Base-by-base conservation (phyloP, 2,888 invertebrate species). In the Chloroclysta siterata region DNA sequence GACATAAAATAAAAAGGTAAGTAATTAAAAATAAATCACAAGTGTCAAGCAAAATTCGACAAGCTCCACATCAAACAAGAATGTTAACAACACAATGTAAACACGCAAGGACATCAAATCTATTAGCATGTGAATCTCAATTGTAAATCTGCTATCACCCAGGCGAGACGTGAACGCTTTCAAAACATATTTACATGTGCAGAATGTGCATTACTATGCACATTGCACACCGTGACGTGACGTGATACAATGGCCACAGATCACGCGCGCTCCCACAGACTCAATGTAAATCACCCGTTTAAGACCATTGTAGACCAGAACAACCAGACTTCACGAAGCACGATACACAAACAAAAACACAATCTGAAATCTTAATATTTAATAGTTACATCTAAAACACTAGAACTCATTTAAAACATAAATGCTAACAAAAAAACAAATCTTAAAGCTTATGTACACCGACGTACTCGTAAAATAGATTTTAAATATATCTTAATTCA, bases 271-370 rank as follows among this genome's bases (percentile, higher is more conserved):
- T 76, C 74, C 76, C 73, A 79, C 71, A 73, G 72, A 69, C 72
- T 47, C 72, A 75, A 81, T 81, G 80, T 80, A 81, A 83, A 85
- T 85, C 82, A 80, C 72, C 72, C 73, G 71, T 76, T 73, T 69
- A 39, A 75, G 73, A 80, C 76, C 68, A 76, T 76, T 78, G 76
- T 74, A 71, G 72, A 76, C 41, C 60, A 50, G 11, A 39, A 39
- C 11, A 53, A 11, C 28, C 8, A 8, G 10, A 13, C 36, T 22
- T 36, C 29, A 56, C 62, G 46, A 56, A 17, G 72, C 41, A n/a
- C 28, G 42, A 53, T 10, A 50, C 47, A 63, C 13, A 57, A 63
- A 57, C 48, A 51, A 53, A 33, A 52, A 15, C 3, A 53, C 29
- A n/a, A 48, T 48, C 22, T 39, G 5, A 33, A 33, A 39, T 15